Evolutionary conservation across 2,888 invertebrate genomes (phyloP).

Genomic region (Cremastobaeus sp.): DNA sequence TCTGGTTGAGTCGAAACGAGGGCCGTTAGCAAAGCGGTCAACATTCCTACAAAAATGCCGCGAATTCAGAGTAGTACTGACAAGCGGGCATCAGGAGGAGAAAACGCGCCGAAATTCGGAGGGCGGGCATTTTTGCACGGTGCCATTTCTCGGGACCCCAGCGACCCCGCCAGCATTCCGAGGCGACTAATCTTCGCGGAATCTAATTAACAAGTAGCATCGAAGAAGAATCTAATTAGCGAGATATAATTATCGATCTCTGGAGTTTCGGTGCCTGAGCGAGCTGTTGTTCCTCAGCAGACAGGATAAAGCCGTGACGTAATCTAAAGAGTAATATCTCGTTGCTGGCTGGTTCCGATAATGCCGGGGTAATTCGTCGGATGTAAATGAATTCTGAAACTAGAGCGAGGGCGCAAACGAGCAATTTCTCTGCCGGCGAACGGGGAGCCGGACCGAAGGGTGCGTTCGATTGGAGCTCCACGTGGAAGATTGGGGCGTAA

Average conservation of each 20-base stretch:
- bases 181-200: constrained; percentile 59
- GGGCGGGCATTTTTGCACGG: no score
- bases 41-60: no score
- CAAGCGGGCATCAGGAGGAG: no score
- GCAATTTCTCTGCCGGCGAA: constrained; percentile 65
- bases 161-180: constrained; percentile 23
- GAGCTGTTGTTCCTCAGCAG: constrained; percentile 43
- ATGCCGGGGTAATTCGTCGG: constrained; percentile 64
- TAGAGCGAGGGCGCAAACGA: constrained; percentile 54
- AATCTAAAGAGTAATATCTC: constrained; percentile 61
- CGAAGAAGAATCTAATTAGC: constrained; percentile 64
- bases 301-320: constrained; percentile 52
- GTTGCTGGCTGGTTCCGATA: constrained; percentile 57
- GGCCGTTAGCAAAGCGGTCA: no score
- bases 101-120: no score
- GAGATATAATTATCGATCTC: constrained; percentile 60
- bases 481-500: constrained; percentile 29
- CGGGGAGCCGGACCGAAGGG: constrained; percentile 53
- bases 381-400: constrained; percentile 68
- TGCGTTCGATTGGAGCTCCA: constrained; percentile 39
- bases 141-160: no score
- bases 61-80: no score
- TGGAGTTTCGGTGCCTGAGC: constrained; percentile 29
- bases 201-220: constrained; percentile 63
- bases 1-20: no score